Evolutionary conservation across 2,888 invertebrate species (phyloP).

Genomic region (Tenodera sinensis): DNA sequence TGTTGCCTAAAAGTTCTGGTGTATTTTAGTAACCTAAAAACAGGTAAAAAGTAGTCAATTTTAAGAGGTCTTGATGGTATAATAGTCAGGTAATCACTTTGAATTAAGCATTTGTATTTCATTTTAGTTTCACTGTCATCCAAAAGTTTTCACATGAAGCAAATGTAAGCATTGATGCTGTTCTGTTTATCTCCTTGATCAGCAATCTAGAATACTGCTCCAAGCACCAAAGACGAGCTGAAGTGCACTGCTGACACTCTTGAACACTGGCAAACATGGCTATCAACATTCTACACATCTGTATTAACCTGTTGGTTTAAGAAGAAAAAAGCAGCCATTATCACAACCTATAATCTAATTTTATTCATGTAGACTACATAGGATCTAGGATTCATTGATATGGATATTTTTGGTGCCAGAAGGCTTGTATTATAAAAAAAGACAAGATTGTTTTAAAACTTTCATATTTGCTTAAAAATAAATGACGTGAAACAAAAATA

Average conservation of each 20-base stretch:
- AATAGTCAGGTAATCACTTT: neutral
- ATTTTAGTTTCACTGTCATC: neutral
- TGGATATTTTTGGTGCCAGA: too few species aligned
- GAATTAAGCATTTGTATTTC: neutral
- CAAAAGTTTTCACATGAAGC: neutral
- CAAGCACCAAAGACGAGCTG: neutral
- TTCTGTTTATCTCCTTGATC: neutral
- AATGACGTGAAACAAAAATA: too few species aligned
- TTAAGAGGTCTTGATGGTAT: neutral
- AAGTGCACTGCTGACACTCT: too few species aligned
- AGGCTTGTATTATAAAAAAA: too few species aligned
- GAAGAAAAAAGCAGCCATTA: neutral
- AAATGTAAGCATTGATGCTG: neutral
- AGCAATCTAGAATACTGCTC: neutral
- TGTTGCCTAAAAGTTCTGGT: too few species aligned
- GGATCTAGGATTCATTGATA: too few species aligned
- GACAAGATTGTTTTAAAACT: too few species aligned
- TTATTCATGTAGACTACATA: too few species aligned
- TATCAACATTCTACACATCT: neutral
- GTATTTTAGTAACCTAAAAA: too few species aligned
- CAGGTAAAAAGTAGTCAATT: neutral
- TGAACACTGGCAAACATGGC: neutral
- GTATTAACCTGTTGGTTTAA: neutral
- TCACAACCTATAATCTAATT: too few species aligned
- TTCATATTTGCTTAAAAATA: too few species aligned